phyloP scores from a whole-genome alignment of 2,113 vertebrate species.

The Anseranas semipalmata region DNA sequence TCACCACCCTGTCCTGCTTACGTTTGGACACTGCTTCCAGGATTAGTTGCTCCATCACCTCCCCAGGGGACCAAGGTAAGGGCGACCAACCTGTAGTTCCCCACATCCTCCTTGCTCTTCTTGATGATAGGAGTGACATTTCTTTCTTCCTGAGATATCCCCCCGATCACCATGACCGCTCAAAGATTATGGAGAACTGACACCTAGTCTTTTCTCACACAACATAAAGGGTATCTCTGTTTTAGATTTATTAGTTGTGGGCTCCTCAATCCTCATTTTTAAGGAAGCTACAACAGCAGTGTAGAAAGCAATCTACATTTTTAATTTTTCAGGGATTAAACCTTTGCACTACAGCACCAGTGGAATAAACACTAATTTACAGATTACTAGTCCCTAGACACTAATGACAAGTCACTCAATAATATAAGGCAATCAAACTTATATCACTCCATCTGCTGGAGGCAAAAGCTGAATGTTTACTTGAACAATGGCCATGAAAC shows the following conservation, averaged over 20 bases:
- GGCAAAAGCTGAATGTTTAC: not conserved
- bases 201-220: not conserved
- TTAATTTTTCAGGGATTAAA: not conserved
- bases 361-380: not conserved
- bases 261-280: not conserved
- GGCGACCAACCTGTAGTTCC: not conserved
- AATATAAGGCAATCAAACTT: not conserved
- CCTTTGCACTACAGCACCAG: not conserved
- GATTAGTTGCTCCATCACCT: not conserved
- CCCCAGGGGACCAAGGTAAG: not conserved
- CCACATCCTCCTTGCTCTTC: not conserved
- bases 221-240: not conserved
- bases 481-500: not conserved
- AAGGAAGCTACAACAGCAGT: not conserved
- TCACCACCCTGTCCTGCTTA: not conserved
- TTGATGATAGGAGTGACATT: not conserved
- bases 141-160: not conserved
- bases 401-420: not conserved
- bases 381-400: not conserved
- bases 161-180: accelerated
- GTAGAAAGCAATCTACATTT: not conserved
- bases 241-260: not conserved
- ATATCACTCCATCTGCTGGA: not conserved
- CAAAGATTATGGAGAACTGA: not conserved
- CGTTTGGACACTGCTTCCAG: not conserved